Base-by-base conservation (phyloP, 2,888 invertebrate genomes). In the Brachyopa scutellaris region DNA sequence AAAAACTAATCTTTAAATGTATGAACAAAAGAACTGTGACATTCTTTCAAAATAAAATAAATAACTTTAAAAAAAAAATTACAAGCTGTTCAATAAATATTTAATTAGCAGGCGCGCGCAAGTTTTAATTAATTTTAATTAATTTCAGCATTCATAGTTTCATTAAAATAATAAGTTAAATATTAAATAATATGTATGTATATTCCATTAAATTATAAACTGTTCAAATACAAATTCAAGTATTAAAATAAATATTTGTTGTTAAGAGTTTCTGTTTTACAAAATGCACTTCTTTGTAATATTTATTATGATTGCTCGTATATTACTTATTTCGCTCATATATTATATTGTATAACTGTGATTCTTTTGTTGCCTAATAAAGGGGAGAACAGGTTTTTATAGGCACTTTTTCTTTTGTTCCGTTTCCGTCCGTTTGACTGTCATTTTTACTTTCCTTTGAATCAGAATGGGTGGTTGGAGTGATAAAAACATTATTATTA, bases 401-500 rank as follows among this genome's bases (percentile, higher is more conserved):
- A 13, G 38, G 23, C 11, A 57, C 9, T 38, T 26, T 26, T 0
- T 2, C 5, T 4, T 38, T 26, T 9, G 6, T 13, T 0, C 38
- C 36, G 2, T 13, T n/a, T n/a, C n/a, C n/a, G n/a, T n/a, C 9
- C 7, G 19, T 8, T 42, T 13, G 9, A n/a, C 9, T 45, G 11
- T 57, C 13, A 6, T 31, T 64, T n/a, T 55, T n/a, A n/a, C n/a
- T n/a, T n/a, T n/a, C 21, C n/a, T 47, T 55, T 9, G 15, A 33
- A 7, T 57, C 55, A 1, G n/a, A 13, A n/a, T 17, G 47, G 11
- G 15, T 47, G 7, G 23, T 47, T 19, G 57, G 21, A 9, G 29
- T 57, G 3, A 51, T 7, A 33, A 59, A 74, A 5, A 74, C 23
- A 9, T 74, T 74, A 33, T 74, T 74, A 19, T 74, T 74, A 9